A percentile compares a stretch with the other conserved stretches of the same genome.
Conservation (phyloP, 92 coral and sea anemone species). For the Isaurus tuberculatus region DNA sequence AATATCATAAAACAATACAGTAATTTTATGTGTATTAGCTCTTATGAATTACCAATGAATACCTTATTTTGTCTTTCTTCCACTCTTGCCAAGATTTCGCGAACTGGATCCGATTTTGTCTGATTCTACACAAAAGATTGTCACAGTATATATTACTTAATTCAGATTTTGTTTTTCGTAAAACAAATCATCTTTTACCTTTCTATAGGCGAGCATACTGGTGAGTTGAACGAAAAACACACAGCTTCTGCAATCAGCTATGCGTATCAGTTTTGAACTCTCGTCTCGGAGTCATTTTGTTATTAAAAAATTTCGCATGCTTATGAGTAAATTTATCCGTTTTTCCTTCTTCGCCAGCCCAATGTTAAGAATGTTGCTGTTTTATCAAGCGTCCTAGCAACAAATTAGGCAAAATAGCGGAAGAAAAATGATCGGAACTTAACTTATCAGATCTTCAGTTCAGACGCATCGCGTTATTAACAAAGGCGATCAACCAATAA, state of each 20-base stretch:
- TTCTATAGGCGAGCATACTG: slow-evolving; percentile 33
- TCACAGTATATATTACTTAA: neutral
- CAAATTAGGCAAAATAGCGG: neutral
- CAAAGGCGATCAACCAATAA: slow-evolving; percentile 32
- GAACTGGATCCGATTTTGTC: slow-evolving; percentile 44
- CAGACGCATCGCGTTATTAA: no score
- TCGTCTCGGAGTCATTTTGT: neutral
- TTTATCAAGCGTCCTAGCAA: neutral
- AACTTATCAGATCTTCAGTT: neutral
- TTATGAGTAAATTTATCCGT: neutral
- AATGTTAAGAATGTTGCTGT: neutral
- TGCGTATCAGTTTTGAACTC: no score
- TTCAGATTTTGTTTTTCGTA: neutral
- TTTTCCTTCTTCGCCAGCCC: neutral
- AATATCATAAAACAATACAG: neutral
- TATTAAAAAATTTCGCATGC: neutral
- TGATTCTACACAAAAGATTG: slow-evolving; percentile 2
- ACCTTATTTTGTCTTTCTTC: slow-evolving; percentile 46
- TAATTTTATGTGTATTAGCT: neutral
- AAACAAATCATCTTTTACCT: neutral
- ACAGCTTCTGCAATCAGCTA: neutral
- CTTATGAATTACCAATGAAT: neutral
- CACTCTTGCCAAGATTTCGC: slow-evolving; percentile 46
- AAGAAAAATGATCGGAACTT: neutral
- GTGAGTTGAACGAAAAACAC: neutral